Evolutionary conservation across 2,888 invertebrate genomes (phyloP).

Genomic region (Drosophila niveifrons): DNA sequence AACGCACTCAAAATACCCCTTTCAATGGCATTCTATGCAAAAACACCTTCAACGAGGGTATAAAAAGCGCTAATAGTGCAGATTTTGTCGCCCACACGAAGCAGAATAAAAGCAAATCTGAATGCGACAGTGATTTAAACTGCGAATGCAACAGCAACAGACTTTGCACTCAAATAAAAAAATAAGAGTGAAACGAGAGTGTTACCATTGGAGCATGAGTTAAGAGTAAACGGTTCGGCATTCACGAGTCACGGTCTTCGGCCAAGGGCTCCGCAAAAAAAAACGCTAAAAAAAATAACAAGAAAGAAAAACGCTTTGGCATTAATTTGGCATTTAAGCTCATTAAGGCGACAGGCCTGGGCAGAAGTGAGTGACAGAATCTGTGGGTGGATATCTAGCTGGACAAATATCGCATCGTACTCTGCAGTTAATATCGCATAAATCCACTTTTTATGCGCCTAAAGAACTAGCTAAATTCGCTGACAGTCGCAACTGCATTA

Average conservation of each 20-base stretch:
- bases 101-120: constrained; percentile 14
- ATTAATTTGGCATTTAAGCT: constrained; percentile 76
- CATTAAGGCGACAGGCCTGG: constrained; percentile 69
- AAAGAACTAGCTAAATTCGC: constrained; percentile 13
- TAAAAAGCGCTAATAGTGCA: constrained; percentile 25
- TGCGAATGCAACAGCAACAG: not conserved
- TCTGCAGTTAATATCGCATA: constrained; percentile 1
- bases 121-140: constrained; percentile 17
- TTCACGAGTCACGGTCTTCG: constrained; percentile 50
- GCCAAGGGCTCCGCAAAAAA: constrained; percentile 42
- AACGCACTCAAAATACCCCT: not conserved
- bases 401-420: constrained; percentile 18
- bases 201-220: not conserved
- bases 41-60: constrained; percentile 2
- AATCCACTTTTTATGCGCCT: constrained; percentile 2
- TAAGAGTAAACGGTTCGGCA: constrained; percentile 7
- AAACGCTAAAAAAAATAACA: not conserved
- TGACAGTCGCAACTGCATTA: constrained; percentile 38
- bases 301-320: constrained; percentile 31
- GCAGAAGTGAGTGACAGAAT: constrained; percentile 68
- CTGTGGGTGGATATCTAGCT: constrained; percentile 64
- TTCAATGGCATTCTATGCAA: not conserved
- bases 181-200: constrained; percentile 14
- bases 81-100: constrained; percentile 47
- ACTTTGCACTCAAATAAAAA: not conserved